Base-by-base conservation (phyloP, 1,140 invertebrate genomes). In the Carposina sasakii region DNA sequence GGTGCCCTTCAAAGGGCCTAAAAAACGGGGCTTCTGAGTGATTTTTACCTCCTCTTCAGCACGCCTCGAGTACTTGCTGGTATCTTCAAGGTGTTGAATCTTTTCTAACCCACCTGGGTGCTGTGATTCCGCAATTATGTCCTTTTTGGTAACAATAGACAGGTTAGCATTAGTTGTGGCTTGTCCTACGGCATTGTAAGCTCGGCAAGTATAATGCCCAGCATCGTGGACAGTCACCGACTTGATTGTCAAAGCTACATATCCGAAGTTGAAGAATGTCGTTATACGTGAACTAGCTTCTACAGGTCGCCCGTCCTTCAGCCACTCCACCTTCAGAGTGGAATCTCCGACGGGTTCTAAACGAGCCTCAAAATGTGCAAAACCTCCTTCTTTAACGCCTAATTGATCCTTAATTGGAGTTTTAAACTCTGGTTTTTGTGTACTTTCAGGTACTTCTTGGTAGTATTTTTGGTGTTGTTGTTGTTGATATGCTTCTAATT, bases 251-350 rank as follows among this genome's bases (percentile, higher is more conserved):
- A 99, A 78, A 0, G 97, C 97, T 52, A 98, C 96, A 69, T 98
- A 98, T 36, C 97, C 97, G 76, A 98, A 98, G 71, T 98, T 98
- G 76, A 96, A 97, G 87, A 97, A 97, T 23, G 93, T 94, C 50
- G 96, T 97, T 42, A 96, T 97, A 76, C 96, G 90, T 24, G 95
- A 96, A 86, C 94, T 96, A 24, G 95, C 95, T 89, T 96, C 94
- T 49, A 97, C 90, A 20, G 93, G 91, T 58, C 90, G 90, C 48
- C 95, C 96, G 85, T 99, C 95, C 72, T 98, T 98, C 34, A 96
- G 90, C 97, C 97, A 99, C 86, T 98, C 96, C 8, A 99, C 95
- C 70, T 88, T 91, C 67, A 99, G 90, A 30, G 92, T 93, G 1
- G 96, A 90, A 78, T 99, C 97, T 22, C 96, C 95, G 43, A 97